Evolutionary conservation across 2,888 invertebrate species (phyloP).

Genomic region (Watsonalla cultraria): DNA sequence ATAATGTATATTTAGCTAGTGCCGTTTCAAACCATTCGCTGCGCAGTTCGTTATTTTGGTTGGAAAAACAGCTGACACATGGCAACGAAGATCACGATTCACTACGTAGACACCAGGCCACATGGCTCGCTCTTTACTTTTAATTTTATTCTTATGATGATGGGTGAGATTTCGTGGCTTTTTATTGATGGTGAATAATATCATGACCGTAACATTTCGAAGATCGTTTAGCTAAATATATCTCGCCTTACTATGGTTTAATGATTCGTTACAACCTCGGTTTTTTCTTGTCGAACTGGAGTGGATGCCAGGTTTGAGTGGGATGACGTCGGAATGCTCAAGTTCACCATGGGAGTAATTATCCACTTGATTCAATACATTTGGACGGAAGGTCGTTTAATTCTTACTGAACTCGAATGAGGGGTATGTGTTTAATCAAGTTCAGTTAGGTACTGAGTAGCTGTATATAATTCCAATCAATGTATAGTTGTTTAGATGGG

Average conservation of each 20-base stretch:
- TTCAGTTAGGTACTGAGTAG: too few species aligned
- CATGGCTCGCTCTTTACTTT: conserved; percentile 28
- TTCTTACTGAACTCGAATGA: too few species aligned
- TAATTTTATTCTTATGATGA: conserved; percentile 15
- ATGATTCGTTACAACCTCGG: not conserved
- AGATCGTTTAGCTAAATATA: not conserved
- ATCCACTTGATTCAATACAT: too few species aligned
- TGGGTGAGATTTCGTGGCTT: conserved; percentile 1
- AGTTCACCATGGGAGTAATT: not conserved
- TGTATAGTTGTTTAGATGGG: too few species aligned
- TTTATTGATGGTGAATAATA: conserved; percentile 5
- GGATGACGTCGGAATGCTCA: not conserved
- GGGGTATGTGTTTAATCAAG: too few species aligned
- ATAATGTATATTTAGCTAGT: conserved; percentile 30
- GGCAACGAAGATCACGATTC: conserved; percentile 38
- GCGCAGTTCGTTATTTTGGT: conserved; percentile 61
- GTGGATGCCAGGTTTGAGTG: not conserved
- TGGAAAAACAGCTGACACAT: conserved; percentile 54
- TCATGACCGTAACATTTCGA: not conserved
- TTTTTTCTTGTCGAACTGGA: not conserved
- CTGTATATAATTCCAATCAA: too few species aligned
- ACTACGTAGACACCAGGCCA: conserved; percentile 13
- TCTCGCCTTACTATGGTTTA: not conserved
- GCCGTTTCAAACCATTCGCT: conserved; percentile 35
- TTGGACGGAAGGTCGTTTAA: too few species aligned